A percentile compares a stretch with the other conserved stretches of the same genome.
phyloP scores from a whole-genome alignment of 1,140 invertebrate species.

The Danaus plexippus region DNA sequence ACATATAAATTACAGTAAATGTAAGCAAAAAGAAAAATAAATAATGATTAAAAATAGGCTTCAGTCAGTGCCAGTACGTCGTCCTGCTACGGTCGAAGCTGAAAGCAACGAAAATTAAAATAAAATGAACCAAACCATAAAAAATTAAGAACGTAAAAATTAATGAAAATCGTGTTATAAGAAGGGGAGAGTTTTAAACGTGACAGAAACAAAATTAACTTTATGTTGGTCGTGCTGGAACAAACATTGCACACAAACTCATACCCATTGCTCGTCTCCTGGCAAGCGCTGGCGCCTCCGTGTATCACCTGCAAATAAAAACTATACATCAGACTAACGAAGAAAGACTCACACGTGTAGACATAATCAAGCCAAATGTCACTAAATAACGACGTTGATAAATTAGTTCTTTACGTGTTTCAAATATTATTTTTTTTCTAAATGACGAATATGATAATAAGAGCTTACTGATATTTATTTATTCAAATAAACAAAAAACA shows the following conservation, averaged over 20 bases:
- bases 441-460: too few relatives aligned
- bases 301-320: constrained; percentile 28
- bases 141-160: constrained; percentile 11
- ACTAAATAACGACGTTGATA: constrained; percentile 4
- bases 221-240: too few relatives aligned
- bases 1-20: background rate
- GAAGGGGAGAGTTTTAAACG: too few relatives aligned
- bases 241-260: background rate
- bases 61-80: constrained; percentile 1
- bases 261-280: constrained; percentile 20
- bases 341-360: too few relatives aligned
- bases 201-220: too few relatives aligned
- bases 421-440: too few relatives aligned
- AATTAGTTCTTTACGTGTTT: background rate
- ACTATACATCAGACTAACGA: too few relatives aligned
- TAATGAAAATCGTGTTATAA: background rate
- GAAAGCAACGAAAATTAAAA: constrained; percentile 29
- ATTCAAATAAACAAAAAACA: too few relatives aligned
- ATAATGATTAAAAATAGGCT: background rate
- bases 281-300: constrained; percentile 13
- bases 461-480: too few relatives aligned
- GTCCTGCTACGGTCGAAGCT: constrained; percentile 20
- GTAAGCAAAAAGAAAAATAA: constrained; percentile 1
- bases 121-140: constrained; percentile 20
- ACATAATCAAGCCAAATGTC: too few relatives aligned